These are phyloP conservation scores for Drosophila mettleri DNA, from an alignment of 2,888 invertebrate species.

Conservation along the genomic window DNA sequence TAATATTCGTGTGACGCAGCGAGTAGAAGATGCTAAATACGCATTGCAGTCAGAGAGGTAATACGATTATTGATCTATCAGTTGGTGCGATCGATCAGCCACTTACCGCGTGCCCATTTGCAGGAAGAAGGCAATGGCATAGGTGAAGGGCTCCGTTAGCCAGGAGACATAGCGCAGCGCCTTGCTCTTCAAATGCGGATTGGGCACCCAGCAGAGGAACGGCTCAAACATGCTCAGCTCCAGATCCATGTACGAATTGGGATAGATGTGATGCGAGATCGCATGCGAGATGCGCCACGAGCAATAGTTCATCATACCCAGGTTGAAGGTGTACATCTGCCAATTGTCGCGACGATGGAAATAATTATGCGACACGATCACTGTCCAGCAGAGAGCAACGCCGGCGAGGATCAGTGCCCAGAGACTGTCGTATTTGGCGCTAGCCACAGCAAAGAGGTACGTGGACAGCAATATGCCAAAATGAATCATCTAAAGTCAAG, in stretches of 20 bases:
- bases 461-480: constrained; percentile 83
- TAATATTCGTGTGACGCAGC: constrained; percentile 71
- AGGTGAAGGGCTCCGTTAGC: constrained; percentile 85
- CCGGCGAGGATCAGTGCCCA: constrained; percentile 85
- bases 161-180: constrained; percentile 86
- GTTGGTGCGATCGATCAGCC: constrained; percentile 11
- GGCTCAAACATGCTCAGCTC: constrained; percentile 90
- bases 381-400: constrained; percentile 87
- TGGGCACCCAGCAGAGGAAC: constrained; percentile 88
- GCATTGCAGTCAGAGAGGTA: neutral
- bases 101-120: constrained; percentile 81
- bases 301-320: constrained; percentile 87
- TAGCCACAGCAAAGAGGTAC: constrained; percentile 82
- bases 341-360: constrained; percentile 91
- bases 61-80: constrained; percentile 13
- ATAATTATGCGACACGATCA: constrained; percentile 90
- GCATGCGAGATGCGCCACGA: constrained; percentile 91
- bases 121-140: constrained; percentile 73
- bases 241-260: constrained; percentile 91
- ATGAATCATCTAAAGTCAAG: constrained; percentile 81
- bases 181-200: constrained; percentile 85
- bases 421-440: constrained; percentile 81
- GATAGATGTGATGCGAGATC: constrained; percentile 91
- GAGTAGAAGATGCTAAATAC: constrained; percentile 78
- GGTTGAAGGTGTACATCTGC: constrained; percentile 91